Conservation (phyloP, 2,888 invertebrate species). For the Chrysolina haemoptera region DNA sequence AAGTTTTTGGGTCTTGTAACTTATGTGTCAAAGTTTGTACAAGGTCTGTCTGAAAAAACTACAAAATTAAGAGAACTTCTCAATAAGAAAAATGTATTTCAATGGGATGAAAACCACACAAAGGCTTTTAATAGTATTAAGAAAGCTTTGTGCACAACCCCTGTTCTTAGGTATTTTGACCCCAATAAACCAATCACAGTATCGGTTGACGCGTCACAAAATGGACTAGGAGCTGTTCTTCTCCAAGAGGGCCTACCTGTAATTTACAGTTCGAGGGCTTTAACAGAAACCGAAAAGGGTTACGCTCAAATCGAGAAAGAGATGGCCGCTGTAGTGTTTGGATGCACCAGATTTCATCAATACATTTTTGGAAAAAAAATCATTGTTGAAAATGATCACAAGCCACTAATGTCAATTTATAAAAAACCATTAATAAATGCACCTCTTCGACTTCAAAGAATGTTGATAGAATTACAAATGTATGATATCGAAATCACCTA, state of each 20-base stretch:
- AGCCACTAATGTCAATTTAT: conserved; percentile 52
- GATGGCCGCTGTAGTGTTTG: conserved; percentile 53
- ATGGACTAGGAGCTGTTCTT: conserved; percentile 19
- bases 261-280: conserved; percentile 24
- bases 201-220: conserved; percentile 24
- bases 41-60: conserved; percentile 22
- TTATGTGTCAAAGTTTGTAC: conserved; percentile 19
- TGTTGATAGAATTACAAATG: conserved; percentile 47
- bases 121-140: conserved; percentile 17
- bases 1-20: conserved; percentile 18
- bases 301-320: conserved; percentile 30
- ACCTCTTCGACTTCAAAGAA: conserved; percentile 49
- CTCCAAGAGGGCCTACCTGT: conserved; percentile 19
- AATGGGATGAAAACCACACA: conserved; percentile 10
- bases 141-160: conserved; percentile 19
- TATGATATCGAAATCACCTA: conserved; percentile 47
- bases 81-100: conserved; percentile 19
- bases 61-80: conserved; percentile 22
- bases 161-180: conserved; percentile 25
- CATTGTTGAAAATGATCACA: conserved; percentile 51
- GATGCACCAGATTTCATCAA: conserved; percentile 50
- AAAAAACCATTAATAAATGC: conserved; percentile 43
- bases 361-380: conserved; percentile 36
- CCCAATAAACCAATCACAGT: conserved; percentile 11
- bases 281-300: conserved; percentile 17